Evolutionary conservation across 1,140 invertebrate genomes (phyloP).

Genomic region (Drusus annulatus): DNA sequence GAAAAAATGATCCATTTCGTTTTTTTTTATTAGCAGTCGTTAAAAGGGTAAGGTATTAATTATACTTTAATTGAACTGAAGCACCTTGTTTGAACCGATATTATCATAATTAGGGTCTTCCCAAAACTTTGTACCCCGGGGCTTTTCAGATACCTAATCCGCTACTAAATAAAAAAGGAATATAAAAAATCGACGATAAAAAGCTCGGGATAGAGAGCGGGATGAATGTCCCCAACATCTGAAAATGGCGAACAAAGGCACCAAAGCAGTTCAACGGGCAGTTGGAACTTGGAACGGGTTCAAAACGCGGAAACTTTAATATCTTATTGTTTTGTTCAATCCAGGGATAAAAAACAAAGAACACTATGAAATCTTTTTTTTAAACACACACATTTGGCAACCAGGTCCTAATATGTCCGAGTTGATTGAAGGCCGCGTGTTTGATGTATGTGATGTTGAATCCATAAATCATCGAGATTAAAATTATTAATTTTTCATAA

Average conservation of each 20-base stretch:
- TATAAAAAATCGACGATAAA: too few relatives aligned
- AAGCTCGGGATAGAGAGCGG: constrained; percentile 3
- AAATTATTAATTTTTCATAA: background rate
- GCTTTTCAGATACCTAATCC: too few relatives aligned
- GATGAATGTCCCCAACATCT: constrained; percentile 33
- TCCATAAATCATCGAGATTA: background rate
- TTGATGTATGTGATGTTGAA: background rate
- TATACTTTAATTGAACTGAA: too few relatives aligned
- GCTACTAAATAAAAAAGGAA: too few relatives aligned
- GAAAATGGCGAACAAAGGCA: constrained; percentile 22
- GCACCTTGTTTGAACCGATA: too few relatives aligned
- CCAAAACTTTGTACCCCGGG: too few relatives aligned
- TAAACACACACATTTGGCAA: too few relatives aligned
- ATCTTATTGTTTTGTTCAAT: constrained; percentile 26
- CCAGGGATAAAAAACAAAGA: background rate
- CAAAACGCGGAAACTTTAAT: constrained; percentile 31
- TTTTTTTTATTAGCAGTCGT: too few relatives aligned
- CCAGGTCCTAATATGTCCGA: background rate
- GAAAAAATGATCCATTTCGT: too few relatives aligned
- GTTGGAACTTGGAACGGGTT: constrained; percentile 13
- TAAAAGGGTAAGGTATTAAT: too few relatives aligned
- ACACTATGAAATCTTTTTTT: too few relatives aligned
- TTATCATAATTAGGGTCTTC: too few relatives aligned
- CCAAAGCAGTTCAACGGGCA: constrained; percentile 26
- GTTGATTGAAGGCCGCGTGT: background rate